Evolutionary conservation across 2,888 invertebrate species (phyloP).

Genomic region (Ornithoptera priamus): DNA sequence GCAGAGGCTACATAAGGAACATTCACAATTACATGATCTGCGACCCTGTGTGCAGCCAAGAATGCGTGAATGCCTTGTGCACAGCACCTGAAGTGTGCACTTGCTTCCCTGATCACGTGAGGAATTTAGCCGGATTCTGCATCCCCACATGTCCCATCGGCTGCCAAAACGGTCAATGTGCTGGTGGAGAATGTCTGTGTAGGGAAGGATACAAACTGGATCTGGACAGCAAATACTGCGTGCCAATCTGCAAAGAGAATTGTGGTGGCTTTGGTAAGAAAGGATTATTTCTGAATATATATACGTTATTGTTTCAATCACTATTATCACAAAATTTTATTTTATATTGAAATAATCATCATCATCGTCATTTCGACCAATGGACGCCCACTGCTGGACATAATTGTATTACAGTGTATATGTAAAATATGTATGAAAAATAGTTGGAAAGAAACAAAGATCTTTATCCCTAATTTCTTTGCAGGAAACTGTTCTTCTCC

Average conservation of each 20-base stretch:
- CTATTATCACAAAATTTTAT: too few relatives aligned
- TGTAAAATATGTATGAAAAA: too few relatives aligned
- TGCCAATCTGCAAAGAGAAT: slow-evolving; percentile 77
- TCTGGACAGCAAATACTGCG: slow-evolving; percentile 79
- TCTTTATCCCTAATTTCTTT: slow-evolving; percentile 40
- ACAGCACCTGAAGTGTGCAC: slow-evolving; percentile 82
- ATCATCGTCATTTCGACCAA: too few relatives aligned
- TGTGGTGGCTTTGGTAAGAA: slow-evolving; percentile 73
- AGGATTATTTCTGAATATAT: too few relatives aligned
- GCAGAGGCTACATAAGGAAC: slow-evolving; percentile 84
- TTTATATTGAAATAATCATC: too few relatives aligned
- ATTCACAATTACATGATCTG: slow-evolving; percentile 78
- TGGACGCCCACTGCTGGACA: too few relatives aligned
- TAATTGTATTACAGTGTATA: too few relatives aligned
- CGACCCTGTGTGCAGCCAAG: slow-evolving; percentile 80
- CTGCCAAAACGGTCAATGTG: slow-evolving; percentile 84
- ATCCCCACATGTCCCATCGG: slow-evolving; percentile 84
- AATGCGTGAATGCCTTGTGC: slow-evolving; percentile 83
- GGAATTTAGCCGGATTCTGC: slow-evolving; percentile 76
- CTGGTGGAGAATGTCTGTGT: slow-evolving; percentile 82
- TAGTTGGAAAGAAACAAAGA: background rate
- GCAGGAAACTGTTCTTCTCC: slow-evolving; percentile 75
- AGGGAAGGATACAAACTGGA: slow-evolving; percentile 80
- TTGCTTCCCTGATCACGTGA: slow-evolving; percentile 82
- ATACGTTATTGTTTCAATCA: too few relatives aligned